Evolutionary conservation across 2,113 vertebrate genomes (phyloP).

Genomic region (Chionis minor): DNA sequence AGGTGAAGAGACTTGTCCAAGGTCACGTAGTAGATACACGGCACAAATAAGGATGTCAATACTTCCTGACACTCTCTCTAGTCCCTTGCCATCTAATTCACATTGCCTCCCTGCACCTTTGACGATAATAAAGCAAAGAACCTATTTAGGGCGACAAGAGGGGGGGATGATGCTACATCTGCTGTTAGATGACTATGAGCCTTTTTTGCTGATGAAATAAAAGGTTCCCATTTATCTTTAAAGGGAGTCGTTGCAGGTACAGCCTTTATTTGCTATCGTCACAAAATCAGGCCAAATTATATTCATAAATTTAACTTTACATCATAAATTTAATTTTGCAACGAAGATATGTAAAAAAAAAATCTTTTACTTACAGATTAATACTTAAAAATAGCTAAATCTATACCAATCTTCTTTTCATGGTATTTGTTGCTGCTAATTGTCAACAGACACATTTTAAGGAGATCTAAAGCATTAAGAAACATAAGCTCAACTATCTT

Average conservation of each 20-base stretch:
- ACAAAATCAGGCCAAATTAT: neutral
- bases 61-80: conserved; percentile 20
- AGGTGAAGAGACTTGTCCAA: conserved; percentile 57
- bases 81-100: conserved; percentile 27
- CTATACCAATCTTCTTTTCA: neutral
- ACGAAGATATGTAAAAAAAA: neutral
- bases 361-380: neutral
- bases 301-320: neutral
- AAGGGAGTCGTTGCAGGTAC: neutral
- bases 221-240: neutral
- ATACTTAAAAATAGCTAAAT: neutral
- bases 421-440: neutral
- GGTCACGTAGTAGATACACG: neutral
- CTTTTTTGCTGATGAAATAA: neutral
- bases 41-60: conserved; percentile 63
- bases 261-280: neutral
- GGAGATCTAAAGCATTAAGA: neutral
- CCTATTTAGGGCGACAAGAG: neutral
- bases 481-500: neutral
- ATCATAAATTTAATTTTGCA: neutral
- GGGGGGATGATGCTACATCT: neutral
- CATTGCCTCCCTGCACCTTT: neutral
- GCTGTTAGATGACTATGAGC: neutral
- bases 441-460: neutral
- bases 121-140: conserved; percentile 2